phyloP scores from a whole-genome alignment of 2,888 invertebrate genomes.

The Dryomyza anilis region DNA sequence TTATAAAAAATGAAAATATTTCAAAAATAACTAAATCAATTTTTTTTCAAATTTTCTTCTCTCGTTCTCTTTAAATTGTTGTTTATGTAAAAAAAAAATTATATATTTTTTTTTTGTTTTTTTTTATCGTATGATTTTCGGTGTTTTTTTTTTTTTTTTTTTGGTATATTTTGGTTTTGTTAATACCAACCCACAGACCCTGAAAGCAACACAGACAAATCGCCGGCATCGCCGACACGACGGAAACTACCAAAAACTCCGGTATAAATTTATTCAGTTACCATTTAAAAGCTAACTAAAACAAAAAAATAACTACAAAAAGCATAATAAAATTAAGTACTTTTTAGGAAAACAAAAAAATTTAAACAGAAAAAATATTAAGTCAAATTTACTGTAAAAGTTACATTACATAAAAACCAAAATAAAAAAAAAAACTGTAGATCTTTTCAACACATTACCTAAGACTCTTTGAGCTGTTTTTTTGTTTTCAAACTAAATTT shows the following conservation, averaged over 20 bases:
- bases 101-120: constrained; percentile 30
- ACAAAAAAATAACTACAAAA: not conserved
- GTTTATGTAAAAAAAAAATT: no score
- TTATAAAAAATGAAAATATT: constrained; percentile 1
- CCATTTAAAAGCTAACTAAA: no score
- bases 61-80: not conserved
- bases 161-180: constrained; percentile 20
- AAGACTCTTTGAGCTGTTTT: no score
- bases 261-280: constrained; percentile 82
- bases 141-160: constrained; percentile 24
- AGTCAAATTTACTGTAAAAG: not conserved
- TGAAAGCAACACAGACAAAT: constrained; percentile 76
- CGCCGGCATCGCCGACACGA: constrained; percentile 87
- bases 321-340: not conserved
- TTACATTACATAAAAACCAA: not conserved
- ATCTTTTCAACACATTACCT: no score
- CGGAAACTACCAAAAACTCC: constrained; percentile 96
- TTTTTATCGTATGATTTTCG: not conserved
- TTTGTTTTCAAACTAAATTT: no score
- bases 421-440: constrained; percentile 1
- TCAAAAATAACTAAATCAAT: constrained; percentile 20
- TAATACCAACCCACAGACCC: constrained; percentile 69
- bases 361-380: not conserved
- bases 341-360: not conserved
- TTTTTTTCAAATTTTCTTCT: constrained; percentile 27